These are phyloP conservation scores for Clepsis dumicolana DNA, from an alignment of 2,888 invertebrate genomes.

Conservation along the genomic window DNA sequence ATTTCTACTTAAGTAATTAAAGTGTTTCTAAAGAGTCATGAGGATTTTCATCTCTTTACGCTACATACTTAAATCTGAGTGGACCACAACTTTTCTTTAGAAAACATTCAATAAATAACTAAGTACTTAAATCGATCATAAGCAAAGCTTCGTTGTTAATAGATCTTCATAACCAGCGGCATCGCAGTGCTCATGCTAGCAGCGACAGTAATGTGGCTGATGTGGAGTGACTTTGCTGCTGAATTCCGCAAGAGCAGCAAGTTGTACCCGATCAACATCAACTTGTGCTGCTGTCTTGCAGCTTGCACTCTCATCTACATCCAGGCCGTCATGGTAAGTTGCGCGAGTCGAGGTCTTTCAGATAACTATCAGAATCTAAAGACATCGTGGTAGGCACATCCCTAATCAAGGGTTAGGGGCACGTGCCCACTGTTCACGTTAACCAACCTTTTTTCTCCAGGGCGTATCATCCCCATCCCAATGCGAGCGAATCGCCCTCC, in stretches of 20 bases:
- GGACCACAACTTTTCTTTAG: too few relatives aligned
- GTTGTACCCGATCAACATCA: constrained; percentile 86
- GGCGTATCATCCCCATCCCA: constrained; percentile 87
- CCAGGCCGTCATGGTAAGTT: constrained; percentile 88
- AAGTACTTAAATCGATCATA: neutral
- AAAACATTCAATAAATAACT: too few relatives aligned
- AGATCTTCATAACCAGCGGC: constrained; percentile 77
- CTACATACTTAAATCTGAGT: too few relatives aligned
- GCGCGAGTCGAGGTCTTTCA: too few relatives aligned
- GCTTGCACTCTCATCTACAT: constrained; percentile 88
- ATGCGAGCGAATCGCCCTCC: constrained; percentile 88
- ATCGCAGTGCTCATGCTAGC: constrained; percentile 67
- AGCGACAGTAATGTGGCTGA: constrained; percentile 70
- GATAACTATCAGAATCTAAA: too few relatives aligned
- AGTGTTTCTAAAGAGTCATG: too few relatives aligned
- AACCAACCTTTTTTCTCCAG: constrained; percentile 60
- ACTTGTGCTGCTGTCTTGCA: constrained; percentile 87
- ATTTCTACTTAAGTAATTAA: too few relatives aligned
- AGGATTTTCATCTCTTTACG: too few relatives aligned
- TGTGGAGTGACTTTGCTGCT: constrained; percentile 73
- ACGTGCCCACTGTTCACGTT: too few relatives aligned
- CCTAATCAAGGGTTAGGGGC: too few relatives aligned
- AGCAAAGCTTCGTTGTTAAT: constrained; percentile 32
- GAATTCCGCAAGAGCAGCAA: constrained; percentile 80
- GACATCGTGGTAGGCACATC: too few relatives aligned